Base-by-base conservation (phyloP, 2,888 invertebrate genomes). In the Dasypolia templi region DNA sequence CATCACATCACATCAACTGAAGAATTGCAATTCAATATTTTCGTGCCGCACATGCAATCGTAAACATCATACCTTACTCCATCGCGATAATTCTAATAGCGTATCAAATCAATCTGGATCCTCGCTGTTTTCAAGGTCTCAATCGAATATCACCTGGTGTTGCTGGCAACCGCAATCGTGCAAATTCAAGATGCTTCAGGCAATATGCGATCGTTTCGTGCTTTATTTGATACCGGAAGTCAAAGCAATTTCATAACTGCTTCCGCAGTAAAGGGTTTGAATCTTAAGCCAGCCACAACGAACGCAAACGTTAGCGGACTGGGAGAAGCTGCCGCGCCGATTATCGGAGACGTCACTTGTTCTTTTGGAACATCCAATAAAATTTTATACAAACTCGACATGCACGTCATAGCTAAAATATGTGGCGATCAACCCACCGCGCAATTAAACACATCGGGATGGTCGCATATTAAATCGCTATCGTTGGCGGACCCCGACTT, bases 291-390 rank as follows among this genome's bases (percentile, higher is more conserved):
- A 53, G 53, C 53, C n/a, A 53, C n/a, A n/a, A n/a, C n/a, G n/a
- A n/a, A 26, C 12, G 5, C 53, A n/a, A 53, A 53, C n/a, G 26
- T 53, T n/a, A 53, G 53, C n/a, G 53, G 53, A 26, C 53, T 53
- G 12, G 53, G 53, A n/a, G 53, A 53, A 26, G 26, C n/a, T 26
- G n/a, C n/a, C n/a, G 53, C 53, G 12, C n/a, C 53, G n/a, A 53
- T 53, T 53, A n/a, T n/a, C n/a, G 53, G 53, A 26, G 53, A 53
- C n/a, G n/a, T 53, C n/a, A 53, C 53, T 53, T 53, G 53, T 53
- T 26, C n/a, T 11, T n/a, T n/a, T 53, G 53, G 53, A 12, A 53
- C 53, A 12, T 26, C 4, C 4, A 42, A 42, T 14, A 2, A 14
- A 14, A 42, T 42, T 42, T 14, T 12, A 42, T 42, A 42, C 42